Conservation (phyloP, 1,140 invertebrate species). For the Metopolophium dirhodum region DNA sequence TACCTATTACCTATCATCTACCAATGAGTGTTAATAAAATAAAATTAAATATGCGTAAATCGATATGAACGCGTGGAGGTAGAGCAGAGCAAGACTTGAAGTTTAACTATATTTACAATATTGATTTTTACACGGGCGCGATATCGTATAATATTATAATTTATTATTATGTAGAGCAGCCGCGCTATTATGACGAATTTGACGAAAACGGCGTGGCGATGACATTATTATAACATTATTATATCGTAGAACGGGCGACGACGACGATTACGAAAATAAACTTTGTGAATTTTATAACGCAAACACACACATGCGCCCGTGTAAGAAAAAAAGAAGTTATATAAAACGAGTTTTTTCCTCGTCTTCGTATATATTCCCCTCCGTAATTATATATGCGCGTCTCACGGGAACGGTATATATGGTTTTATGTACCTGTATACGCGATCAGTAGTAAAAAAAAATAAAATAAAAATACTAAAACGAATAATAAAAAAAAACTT, state of each 20-base stretch:
- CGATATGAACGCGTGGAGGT: background rate
- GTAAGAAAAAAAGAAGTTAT: constrained; percentile 31
- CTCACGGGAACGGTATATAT: constrained; percentile 28
- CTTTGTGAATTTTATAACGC: background rate
- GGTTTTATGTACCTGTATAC: background rate
- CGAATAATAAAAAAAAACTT: background rate
- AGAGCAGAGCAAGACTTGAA: background rate
- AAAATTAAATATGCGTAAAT: background rate
- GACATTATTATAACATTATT: background rate
- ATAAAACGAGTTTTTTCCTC: constrained; percentile 42
- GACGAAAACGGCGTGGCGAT: background rate
- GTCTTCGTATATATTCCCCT: background rate
- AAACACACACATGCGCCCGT: background rate
- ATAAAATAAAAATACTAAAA: constrained; percentile 21
- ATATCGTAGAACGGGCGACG: background rate
- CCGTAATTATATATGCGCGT: constrained; percentile 36
- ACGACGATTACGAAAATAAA: background rate
- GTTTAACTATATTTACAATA: background rate
- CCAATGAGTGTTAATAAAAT: background rate
- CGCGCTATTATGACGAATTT: background rate
- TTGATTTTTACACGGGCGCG: background rate
- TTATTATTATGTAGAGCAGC: background rate
- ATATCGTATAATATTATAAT: background rate
- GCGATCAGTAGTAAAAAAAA: constrained; percentile 16
- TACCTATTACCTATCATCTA: no score